A percentile compares a stretch with the other conserved stretches of the same genome.
Conservation (phyloP, 1,140 invertebrate species). For the Anoplolepis gracilipes region DNA sequence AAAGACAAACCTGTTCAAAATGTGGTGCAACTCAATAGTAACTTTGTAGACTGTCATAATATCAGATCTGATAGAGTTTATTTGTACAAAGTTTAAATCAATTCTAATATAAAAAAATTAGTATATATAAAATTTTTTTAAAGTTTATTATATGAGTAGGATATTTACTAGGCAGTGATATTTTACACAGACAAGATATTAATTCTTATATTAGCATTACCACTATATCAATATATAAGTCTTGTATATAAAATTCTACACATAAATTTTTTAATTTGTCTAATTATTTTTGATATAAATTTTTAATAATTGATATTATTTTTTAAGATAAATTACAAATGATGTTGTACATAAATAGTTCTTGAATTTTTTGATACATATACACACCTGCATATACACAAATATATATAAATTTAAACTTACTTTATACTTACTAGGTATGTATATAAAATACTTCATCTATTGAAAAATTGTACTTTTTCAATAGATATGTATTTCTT, state of each 20-base stretch:
- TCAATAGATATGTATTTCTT: constrained; percentile 8
- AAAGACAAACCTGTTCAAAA: constrained; percentile 79
- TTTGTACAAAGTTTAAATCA: constrained; percentile 30
- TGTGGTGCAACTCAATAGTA: constrained; percentile 77
- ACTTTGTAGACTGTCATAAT: constrained; percentile 5
- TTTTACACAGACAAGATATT: constrained; percentile 36
- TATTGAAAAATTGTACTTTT: constrained; percentile 3
- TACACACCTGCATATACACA: too few relatives aligned
- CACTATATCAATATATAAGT: constrained; percentile 41
- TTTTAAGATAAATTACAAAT: constrained; percentile 10
- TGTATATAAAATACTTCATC: too few relatives aligned
- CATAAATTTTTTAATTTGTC: constrained; percentile 36
- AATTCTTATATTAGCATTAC: constrained; percentile 34
- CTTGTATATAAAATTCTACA: constrained; percentile 31
- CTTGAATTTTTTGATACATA: constrained; percentile 55
- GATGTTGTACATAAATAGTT: constrained; percentile 10
- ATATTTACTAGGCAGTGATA: constrained; percentile 42
- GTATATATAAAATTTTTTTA: constrained; percentile 25
- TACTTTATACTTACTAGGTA: too few relatives aligned
- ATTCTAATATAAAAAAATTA: constrained; percentile 28
- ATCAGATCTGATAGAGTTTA: constrained; percentile 25
- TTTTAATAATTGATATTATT: constrained; percentile 57
- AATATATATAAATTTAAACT: constrained; percentile 36
- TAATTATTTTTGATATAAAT: constrained; percentile 46
- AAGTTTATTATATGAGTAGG: constrained; percentile 1